These are phyloP conservation scores for Zaprionus ghesquierei DNA, from an alignment of 1,140 invertebrate species.

Conservation along the genomic window DNA sequence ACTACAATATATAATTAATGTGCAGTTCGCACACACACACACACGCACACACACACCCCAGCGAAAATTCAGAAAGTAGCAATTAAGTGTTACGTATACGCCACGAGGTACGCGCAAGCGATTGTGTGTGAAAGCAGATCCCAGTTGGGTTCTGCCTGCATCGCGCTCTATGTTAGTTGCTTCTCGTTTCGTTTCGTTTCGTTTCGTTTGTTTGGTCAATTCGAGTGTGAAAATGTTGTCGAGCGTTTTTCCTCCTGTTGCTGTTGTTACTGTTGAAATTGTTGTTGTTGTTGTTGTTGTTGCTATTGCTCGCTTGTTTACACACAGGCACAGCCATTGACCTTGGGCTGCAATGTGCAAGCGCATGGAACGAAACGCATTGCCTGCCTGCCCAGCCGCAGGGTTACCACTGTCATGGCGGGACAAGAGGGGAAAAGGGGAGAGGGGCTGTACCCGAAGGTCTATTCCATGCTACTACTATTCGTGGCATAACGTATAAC, in stretches of 20 bases:
- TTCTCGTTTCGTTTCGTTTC: conserved; percentile 41
- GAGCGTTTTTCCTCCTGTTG: conserved; percentile 37
- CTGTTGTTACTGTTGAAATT: conserved; percentile 4
- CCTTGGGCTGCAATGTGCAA: conserved; percentile 49
- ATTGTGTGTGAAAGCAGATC: conserved; percentile 2
- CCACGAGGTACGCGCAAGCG: conserved; percentile 6
- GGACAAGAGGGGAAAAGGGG: neutral
- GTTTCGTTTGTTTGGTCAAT: conserved; percentile 69
- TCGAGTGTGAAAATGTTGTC: conserved; percentile 77
- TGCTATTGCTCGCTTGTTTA: conserved; percentile 33
- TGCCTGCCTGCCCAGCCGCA: conserved; percentile 33
- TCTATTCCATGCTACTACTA: neutral
- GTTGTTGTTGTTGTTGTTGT: conserved; percentile 22
- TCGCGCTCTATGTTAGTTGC: neutral
- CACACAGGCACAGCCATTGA: conserved; percentile 36
- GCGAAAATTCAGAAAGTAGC: conserved; percentile 32
- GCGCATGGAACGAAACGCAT: conserved; percentile 48
- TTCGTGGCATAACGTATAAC: conserved; percentile 14
- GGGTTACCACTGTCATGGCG: conserved; percentile 1
- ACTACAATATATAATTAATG: conserved; percentile 41
- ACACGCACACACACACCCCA: neutral
- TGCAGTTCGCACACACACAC: neutral
- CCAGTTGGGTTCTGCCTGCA: conserved; percentile 12
- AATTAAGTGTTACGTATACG: conserved; percentile 59
- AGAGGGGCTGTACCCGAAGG: neutral